Percentiles rank a stretch among this genome's conserved stretches.
phyloP scores from a whole-genome alignment of 2,888 invertebrate species.

The Listrodromus nycthemerus region DNA sequence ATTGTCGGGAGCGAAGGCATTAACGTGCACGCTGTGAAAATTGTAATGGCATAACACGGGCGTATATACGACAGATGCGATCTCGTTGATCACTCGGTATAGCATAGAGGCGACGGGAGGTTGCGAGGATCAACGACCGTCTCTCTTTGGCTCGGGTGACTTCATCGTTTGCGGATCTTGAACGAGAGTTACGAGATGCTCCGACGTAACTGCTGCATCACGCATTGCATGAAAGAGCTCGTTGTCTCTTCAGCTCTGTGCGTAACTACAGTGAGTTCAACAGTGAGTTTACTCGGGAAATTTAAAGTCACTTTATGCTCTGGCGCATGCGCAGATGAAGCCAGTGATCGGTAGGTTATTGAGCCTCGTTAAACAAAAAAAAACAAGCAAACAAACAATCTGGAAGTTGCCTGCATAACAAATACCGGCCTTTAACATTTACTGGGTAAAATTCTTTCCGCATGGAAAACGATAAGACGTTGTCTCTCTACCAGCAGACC shows the following conservation, averaged over 20 bases:
- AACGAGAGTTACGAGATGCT: conserved; percentile 38
- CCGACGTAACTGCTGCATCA: conserved; percentile 47
- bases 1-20: conserved; percentile 3
- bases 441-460: no score
- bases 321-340: not conserved
- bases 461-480: no score
- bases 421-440: no score
- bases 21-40: conserved; percentile 17
- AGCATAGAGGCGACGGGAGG: conserved; percentile 29
- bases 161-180: conserved; percentile 57
- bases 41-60: conserved; percentile 11
- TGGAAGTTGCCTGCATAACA: no score
- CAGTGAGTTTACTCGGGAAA: conserved; percentile 4
- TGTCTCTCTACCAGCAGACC: no score
- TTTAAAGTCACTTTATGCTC: not conserved
- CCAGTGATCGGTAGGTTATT: not conserved
- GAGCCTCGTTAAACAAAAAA: not conserved
- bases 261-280: conserved; percentile 11
- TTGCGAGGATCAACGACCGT: conserved; percentile 58
- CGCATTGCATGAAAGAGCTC: conserved; percentile 41
- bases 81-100: conserved; percentile 41
- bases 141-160: conserved; percentile 48
- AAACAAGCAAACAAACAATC: no score
- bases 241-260: conserved; percentile 24
- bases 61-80: conserved; percentile 17